Evolutionary conservation across 23 tunicate species (phyloP), one percentile per base, ranked within the genome.

Genomic region (Halocynthia roretzi): DNA sequence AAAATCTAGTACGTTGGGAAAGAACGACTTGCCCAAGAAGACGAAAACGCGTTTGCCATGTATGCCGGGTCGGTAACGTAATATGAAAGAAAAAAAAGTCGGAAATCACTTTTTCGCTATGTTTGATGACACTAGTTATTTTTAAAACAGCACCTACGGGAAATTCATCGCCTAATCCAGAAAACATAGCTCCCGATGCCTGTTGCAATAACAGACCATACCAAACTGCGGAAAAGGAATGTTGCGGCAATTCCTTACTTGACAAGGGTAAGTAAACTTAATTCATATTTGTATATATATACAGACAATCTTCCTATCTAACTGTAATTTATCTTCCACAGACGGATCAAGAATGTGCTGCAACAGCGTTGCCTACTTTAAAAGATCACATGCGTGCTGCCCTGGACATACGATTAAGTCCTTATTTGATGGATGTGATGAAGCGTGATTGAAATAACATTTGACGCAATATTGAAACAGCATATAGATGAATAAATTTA

Each of bases 151-250:
- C 50, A 12, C 15, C 50, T 2, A 2, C 76, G 5, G 56, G 60
- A 10, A 54, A 20, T 54, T 8, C 56, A 8, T 20, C n/a, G 22
- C 70, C 83, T 10, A 20, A 44, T n/a, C 75, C 78, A 9, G 85
- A 83, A 14, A 60, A 10, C 14, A 52, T 84, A 7, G 53, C 67
- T 56, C 93, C 93, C 5, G 84, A 91, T 65, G 93, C 90, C 6
- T 91, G 98, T 51, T 91, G 98, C 63, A 91, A 80, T 1, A 19
- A 14, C 12, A 65, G 86, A 52, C 87, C 98, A 10, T 86, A 86
- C 72, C 61, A 71, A 55, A 64, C 70, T 10, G 84, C 67, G 6
- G 67, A 49, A 11, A 40, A 77, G 54, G 60, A 49, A 51, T 86
- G 91, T 52, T 86, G 91, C 76, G 85, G 85, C n/a, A 60, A 20